phyloP scores from a whole-genome alignment of 2,888 invertebrate species.

The Glyphotaelius pellucidus region DNA sequence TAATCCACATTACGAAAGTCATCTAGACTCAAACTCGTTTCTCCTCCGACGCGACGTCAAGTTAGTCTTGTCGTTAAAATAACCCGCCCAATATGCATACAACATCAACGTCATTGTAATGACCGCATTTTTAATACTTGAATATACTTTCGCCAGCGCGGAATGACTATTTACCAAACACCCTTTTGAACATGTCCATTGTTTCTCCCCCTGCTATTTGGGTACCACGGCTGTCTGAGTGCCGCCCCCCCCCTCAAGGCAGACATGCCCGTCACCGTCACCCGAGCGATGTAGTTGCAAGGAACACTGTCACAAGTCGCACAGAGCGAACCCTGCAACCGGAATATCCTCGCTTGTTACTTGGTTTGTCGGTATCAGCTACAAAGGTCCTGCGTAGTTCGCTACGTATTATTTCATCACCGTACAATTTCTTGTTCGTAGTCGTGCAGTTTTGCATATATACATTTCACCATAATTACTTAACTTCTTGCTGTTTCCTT shows the following conservation, averaged over 20 bases:
- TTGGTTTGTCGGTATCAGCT: background rate
- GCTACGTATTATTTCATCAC: too few relatives aligned
- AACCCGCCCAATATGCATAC: background rate
- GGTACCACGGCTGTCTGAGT: background rate
- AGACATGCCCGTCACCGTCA: background rate
- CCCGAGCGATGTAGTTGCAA: background rate
- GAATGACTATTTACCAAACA: constrained; percentile 32
- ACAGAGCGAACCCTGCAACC: background rate
- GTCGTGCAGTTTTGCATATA: too few relatives aligned
- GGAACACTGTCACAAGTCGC: background rate
- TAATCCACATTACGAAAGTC: background rate
- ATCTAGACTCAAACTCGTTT: background rate
- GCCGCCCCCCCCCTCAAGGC: background rate
- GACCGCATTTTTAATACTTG: constrained; percentile 13
- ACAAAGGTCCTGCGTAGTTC: background rate
- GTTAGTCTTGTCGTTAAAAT: background rate
- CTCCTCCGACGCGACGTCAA: background rate
- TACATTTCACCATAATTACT: too few relatives aligned
- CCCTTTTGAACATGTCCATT: constrained; percentile 20
- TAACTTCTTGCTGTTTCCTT: too few relatives aligned
- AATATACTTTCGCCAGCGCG: constrained; percentile 14
- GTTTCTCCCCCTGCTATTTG: constrained; percentile 24
- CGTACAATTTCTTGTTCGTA: too few relatives aligned
- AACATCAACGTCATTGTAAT: background rate
- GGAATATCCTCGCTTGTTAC: background rate